Evolutionary conservation across 2,888 invertebrate genomes (phyloP).

Genomic region (Leptopilina drosophilae): DNA sequence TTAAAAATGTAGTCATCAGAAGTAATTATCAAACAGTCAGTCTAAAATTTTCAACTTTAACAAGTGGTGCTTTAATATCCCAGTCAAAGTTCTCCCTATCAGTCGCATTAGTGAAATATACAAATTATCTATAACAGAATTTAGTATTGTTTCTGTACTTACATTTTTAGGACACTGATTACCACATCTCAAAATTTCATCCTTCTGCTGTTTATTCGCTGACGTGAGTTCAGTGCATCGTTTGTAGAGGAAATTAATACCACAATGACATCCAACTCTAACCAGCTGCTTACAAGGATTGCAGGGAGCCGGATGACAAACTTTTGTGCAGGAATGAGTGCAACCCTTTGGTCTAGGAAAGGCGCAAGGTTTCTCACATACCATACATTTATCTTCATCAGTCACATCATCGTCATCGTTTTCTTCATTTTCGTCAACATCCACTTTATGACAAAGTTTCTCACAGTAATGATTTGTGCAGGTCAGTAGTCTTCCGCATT

Average conservation of each 20-base stretch:
- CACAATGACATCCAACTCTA: constrained; percentile 89
- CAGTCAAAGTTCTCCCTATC: too few species aligned
- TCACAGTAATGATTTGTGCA: constrained; percentile 90
- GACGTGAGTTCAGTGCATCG: constrained; percentile 84
- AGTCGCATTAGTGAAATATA: too few species aligned
- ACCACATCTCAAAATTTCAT: constrained; percentile 81
- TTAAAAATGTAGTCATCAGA: too few species aligned
- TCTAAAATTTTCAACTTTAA: too few species aligned
- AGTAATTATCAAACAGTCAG: too few species aligned
- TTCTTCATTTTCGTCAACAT: constrained; percentile 40
- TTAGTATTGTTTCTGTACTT: constrained; percentile 64
- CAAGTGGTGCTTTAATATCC: too few species aligned
- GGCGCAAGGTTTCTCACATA: constrained; percentile 81
- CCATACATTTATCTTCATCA: constrained; percentile 76
- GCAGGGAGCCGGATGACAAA: constrained; percentile 87
- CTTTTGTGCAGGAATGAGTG: constrained; percentile 84
- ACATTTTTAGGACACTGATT: constrained; percentile 92
- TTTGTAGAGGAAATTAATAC: constrained; percentile 85
- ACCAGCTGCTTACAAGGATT: constrained; percentile 85
- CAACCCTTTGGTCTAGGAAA: constrained; percentile 85
- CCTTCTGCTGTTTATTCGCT: constrained; percentile 77
- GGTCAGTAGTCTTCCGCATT: constrained; percentile 84
- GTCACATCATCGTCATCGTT: constrained; percentile 47
- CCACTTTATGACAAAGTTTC: constrained; percentile 83
- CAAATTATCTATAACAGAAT: too few species aligned